Evolutionary conservation across 2,888 invertebrate genomes (phyloP), one percentile per base, ranked within the genome.

Genomic region (Cheilosia grossa): DNA sequence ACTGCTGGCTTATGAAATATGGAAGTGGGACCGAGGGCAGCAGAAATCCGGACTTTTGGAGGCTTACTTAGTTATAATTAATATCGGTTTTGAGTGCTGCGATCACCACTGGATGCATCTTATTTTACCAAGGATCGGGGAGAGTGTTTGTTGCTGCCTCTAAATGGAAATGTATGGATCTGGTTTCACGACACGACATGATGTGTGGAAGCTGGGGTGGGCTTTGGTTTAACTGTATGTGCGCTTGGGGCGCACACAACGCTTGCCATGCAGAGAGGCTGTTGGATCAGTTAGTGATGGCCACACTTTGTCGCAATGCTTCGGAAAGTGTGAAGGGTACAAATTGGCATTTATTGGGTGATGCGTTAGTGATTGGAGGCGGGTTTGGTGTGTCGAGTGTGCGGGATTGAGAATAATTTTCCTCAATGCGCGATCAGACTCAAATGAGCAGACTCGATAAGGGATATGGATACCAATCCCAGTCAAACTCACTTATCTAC

Each of bases 41-140:
- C 47, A 75, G 59, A 66, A 70, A 74, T 85, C 81, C 75, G 66
- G 81, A 77, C 81, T 83, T 87, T 87, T 87, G 78, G 83, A 83
- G 83, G 87, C 87, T 87, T 85, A 87, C 87, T 87, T 87, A 85
- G 87, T 85, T 87, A 87, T 87, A 87, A 87, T 87, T 87, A 87
- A 87, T 87, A 87, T 85, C 74, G 78, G 86, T 78, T 85, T 75
- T 82, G 83, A 81, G 74, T 79, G 81, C 83, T 78, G 63, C 83
- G 83, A 74, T 78, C 79, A 80, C 81, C 78, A 82, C 82, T 82
- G 86, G 82, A 82, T 74, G 86, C 80, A 77, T 85, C 85, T 85
- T 85, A 81, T 67, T 81, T 81, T 81, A 63, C 27, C 66, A 53
- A 44, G 64, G 80, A 69, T 66, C 30, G 24, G 21, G 61, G 54